Evolutionary conservation across 2,888 invertebrate genomes (phyloP).

Genomic region (Brenthis ino): DNA sequence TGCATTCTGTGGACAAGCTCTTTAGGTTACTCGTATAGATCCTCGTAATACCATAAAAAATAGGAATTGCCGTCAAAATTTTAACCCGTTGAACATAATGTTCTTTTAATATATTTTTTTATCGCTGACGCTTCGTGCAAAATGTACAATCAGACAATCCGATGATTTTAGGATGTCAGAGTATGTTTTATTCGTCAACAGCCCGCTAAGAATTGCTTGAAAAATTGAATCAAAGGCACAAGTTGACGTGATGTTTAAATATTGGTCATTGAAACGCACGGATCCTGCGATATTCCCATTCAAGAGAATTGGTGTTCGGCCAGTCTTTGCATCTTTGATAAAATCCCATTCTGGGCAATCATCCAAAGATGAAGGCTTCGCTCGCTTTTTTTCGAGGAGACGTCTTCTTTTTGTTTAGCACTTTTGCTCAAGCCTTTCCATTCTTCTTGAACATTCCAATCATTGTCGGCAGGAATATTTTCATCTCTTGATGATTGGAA

Average conservation of each 20-base stretch:
- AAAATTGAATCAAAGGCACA: constrained; percentile 14
- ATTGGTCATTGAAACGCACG: constrained; percentile 2
- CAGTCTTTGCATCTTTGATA: constrained; percentile 3
- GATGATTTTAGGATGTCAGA: constrained; percentile 8
- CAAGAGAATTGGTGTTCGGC: constrained; percentile 8
- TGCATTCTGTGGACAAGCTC: constrained; percentile 1
- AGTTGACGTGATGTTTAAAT: constrained; percentile 13
- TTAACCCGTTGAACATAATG: constrained; percentile 2
- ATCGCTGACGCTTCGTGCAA: not conserved
- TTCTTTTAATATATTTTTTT: constrained; percentile 8
- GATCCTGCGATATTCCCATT: constrained; percentile 13
- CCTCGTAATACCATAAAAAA: not conserved
- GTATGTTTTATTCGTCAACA: constrained; percentile 2
- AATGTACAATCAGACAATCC: not conserved
- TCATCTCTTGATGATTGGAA: too few species aligned
- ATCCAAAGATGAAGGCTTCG: constrained; percentile 5
- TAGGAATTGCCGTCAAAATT: constrained; percentile 4
- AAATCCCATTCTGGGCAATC: constrained; percentile 18
- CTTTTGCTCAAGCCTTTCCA: constrained; percentile 9
- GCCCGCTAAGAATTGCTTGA: constrained; percentile 2
- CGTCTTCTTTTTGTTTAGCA: not conserved
- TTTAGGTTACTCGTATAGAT: not conserved
- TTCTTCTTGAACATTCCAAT: not conserved
- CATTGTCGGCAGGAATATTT: too few species aligned
- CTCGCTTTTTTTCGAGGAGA: not conserved